These are phyloP conservation scores for Andrena hattorfiana DNA, from an alignment of 2,888 invertebrate genomes.

Conservation along the genomic window DNA sequence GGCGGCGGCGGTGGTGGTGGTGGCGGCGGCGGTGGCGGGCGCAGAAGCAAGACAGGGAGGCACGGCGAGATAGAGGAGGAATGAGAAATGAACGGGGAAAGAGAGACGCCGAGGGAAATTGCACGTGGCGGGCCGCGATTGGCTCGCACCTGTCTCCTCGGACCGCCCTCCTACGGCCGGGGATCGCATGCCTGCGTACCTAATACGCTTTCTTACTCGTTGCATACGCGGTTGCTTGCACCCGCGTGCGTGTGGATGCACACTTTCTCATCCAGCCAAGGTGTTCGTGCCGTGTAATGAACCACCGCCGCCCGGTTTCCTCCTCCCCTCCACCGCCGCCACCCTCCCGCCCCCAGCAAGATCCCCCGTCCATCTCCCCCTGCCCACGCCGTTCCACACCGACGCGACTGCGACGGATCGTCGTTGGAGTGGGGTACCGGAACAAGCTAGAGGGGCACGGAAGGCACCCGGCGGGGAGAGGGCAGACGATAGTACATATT, in stretches of 20 bases:
- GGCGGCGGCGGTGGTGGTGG: constrained; percentile 20
- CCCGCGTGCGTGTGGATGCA: constrained; percentile 65
- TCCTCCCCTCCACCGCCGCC: constrained; percentile 13
- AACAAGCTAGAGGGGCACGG: constrained; percentile 65
- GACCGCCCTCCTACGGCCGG: constrained; percentile 82
- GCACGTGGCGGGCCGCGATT: constrained; percentile 81
- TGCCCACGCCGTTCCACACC: constrained; percentile 26
- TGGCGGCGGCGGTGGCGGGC: neutral
- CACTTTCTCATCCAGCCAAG: constrained; percentile 62
- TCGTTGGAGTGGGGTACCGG: constrained; percentile 60
- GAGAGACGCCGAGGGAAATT: constrained; percentile 78
- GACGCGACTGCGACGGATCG: constrained; percentile 21
- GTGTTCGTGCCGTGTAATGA: constrained; percentile 74
- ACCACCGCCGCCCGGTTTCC: constrained; percentile 62
- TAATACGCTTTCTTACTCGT: constrained; percentile 75
- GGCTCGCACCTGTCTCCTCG: constrained; percentile 82
- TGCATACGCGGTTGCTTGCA: constrained; percentile 64
- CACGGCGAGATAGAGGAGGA: constrained; percentile 43
- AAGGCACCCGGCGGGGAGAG: constrained; percentile 65
- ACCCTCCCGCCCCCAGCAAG: too few relatives aligned
- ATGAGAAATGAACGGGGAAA: constrained; percentile 52
- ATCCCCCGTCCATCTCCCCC: too few relatives aligned
- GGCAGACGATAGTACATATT: constrained; percentile 70
- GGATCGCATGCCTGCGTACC: constrained; percentile 74
- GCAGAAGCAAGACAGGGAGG: constrained; percentile 33